Evolutionary conservation across 1,140 invertebrate species (phyloP), one percentile per base, ranked within the genome.

Genomic region (Macrobrachium rosenbergii): DNA sequence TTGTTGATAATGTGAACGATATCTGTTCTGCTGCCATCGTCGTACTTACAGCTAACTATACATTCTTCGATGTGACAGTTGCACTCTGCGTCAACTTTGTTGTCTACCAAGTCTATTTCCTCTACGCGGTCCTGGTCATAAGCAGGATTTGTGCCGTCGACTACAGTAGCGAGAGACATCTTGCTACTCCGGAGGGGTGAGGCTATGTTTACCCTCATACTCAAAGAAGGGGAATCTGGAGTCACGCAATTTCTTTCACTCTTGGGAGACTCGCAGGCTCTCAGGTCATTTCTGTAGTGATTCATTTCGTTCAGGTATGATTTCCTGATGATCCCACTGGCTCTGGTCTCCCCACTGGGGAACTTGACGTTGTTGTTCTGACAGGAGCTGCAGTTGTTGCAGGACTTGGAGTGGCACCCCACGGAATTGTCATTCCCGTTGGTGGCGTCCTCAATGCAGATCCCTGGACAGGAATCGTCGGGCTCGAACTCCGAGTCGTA

Each of bases 161-260:
- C 63, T 72, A 87, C 79, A 52, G 84, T 87, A 23, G 84, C 84
- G 17, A 87, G 69, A 52, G 84, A 87, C 84, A 87, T 87, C 69
- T 87, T 87, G 69, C 84, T 87, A 59, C 77, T 87, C 67, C 84
- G 60, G 5, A 87, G 72, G 2, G 84, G 84, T 12, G 84, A 87
- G 5, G 84, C 84, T 0, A 87, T 80, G 78, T 87, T 87, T 7
- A 87, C 84, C 14, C 84, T 62, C 84, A 87, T 87, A 43, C 84
- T 87, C 2, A 87, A 72, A 3, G 84, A 87, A 37, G 84, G 84
- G 10, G 84, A 87, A 69, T 87, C 84, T 7, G 84, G 84, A 19
- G 84, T 87, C 2, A 87, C 78, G 43, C 84, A 87, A 69, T 81
- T 87, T 23, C 84, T 67, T 59, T 87, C 84, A 28, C 37, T 72